Evolutionary conservation across 1,140 invertebrate species (phyloP), one percentile per base, ranked within the genome.

Genomic region (Drosophila hydei): DNA sequence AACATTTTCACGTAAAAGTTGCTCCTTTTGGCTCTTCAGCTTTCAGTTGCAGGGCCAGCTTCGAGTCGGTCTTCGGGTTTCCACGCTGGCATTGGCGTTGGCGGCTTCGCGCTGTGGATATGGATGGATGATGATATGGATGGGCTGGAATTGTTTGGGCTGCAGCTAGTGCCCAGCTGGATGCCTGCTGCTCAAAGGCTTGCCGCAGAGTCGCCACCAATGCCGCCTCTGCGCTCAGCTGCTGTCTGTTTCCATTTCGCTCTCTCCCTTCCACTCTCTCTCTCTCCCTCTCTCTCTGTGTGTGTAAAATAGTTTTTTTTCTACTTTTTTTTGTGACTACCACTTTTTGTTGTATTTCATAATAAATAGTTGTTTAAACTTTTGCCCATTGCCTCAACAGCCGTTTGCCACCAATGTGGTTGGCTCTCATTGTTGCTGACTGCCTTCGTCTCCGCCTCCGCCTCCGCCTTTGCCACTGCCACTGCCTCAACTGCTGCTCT

Each of bases 1-100:
- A 90, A 90, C 89, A 77, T 83, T 85, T 89, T 79, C 87, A 90
- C 76, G 83, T 84, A 88, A 90, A 88, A 83, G 83, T 87, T 87
- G 83, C 72, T 87, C 78, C 78, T 87, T 80, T 81, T 80, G 77
- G 43, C 60, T 67, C 54, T 45, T 55, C 54, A 45, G 63, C 50
- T 68, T 68, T 23, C 50, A 30, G 27, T 11, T 48, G 62, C 69
- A 43, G 60, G 71, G 72, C 27, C 54, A 43, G 76, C 52, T 59
- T 63, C 62, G 42, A 58, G 16, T 25, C 4, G 30, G 9, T 33
- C 30, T 33, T 33, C 56, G 38, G 51, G 45, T 47, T 69, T 54
- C 58, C 55, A 40, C 33, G 36, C 12, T 23, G 21, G 19, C 45
- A 1, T 14, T 48, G 45, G 45, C 23, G 18, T 12, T 47, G 43